Conservation (phyloP, 2,113 vertebrate genomes). For the Atlantisia rogersi region DNA sequence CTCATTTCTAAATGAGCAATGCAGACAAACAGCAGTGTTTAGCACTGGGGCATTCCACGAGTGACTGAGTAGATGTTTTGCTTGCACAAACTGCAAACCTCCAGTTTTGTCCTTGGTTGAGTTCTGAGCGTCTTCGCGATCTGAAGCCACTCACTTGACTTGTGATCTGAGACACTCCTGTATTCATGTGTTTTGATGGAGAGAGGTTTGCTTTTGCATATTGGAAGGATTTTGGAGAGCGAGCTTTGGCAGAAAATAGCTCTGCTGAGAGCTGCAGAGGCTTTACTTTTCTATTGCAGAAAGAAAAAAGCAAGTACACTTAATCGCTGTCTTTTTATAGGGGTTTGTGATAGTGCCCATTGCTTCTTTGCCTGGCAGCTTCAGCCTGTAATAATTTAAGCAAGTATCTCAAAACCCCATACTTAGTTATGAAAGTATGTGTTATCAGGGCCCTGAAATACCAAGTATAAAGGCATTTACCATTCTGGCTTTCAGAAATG, state of each 20-base stretch:
- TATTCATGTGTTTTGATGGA: not conserved
- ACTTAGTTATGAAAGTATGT: not conserved
- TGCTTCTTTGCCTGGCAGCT: not conserved
- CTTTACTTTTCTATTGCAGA: not conserved
- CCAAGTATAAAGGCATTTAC: not conserved
- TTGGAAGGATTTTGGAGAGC: conserved; percentile 13
- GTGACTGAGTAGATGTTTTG: not conserved
- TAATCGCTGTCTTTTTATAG: not conserved
- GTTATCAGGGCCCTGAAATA: not conserved
- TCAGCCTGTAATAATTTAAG: not conserved
- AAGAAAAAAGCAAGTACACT: conserved; percentile 5
- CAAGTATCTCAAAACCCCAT: not conserved
- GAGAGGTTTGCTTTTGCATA: not conserved
- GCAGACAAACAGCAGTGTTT: not conserved
- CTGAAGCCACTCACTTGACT: not conserved
- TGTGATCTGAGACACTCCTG: not conserved
- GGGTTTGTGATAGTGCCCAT: not conserved
- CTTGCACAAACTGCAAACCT: not conserved
- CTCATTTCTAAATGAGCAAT: not conserved
- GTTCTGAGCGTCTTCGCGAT: not conserved
- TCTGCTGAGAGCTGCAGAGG: not conserved
- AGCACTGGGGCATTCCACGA: not conserved
- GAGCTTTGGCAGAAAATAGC: not conserved
- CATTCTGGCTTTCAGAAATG: not conserved
- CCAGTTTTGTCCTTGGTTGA: not conserved